These are phyloP conservation scores for Strongylocentrotus purpuratus DNA, from an alignment of 35 echinoderm and acorn worm species.

Conservation along the genomic window DNA sequence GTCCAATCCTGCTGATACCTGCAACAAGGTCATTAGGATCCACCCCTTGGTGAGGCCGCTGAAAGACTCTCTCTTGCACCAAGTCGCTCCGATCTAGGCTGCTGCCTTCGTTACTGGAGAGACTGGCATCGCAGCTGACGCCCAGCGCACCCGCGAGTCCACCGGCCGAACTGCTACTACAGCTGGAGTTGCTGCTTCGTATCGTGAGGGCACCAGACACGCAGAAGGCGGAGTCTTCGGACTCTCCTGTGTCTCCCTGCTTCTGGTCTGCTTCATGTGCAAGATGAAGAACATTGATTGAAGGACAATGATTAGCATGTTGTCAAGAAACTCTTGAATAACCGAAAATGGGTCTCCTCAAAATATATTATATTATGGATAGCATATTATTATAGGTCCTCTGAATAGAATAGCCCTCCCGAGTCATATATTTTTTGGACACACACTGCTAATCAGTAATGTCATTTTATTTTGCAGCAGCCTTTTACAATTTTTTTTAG, in stretches of 20 bases:
- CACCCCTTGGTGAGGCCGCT: constrained; percentile 37
- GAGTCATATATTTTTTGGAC: too few relatives aligned
- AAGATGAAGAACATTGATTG: neutral
- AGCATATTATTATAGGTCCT: too few relatives aligned
- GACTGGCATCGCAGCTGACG: constrained; percentile 72
- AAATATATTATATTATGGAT: too few relatives aligned
- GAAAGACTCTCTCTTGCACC: neutral
- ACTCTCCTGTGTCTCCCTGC: neutral
- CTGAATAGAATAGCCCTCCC: too few relatives aligned
- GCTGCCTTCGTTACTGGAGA: constrained; percentile 78
- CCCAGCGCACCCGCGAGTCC: constrained; percentile 73
- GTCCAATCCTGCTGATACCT: neutral
- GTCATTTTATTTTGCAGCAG: neutral
- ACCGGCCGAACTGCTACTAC: constrained; percentile 72
- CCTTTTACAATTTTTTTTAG: too few relatives aligned
- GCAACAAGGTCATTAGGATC: constrained; percentile 48
- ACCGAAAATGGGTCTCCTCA: too few relatives aligned
- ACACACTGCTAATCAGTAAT: neutral
- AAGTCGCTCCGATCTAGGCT: neutral
- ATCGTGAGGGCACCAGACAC: constrained; percentile 85
- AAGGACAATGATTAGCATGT: too few relatives aligned
- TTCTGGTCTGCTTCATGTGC: neutral
- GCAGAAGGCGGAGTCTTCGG: constrained; percentile 56
- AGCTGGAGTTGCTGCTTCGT: constrained; percentile 76
- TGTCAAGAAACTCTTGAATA: too few relatives aligned